Conservation (phyloP, 2,113 vertebrate genomes). For the Atherinomorus stipes region DNA sequence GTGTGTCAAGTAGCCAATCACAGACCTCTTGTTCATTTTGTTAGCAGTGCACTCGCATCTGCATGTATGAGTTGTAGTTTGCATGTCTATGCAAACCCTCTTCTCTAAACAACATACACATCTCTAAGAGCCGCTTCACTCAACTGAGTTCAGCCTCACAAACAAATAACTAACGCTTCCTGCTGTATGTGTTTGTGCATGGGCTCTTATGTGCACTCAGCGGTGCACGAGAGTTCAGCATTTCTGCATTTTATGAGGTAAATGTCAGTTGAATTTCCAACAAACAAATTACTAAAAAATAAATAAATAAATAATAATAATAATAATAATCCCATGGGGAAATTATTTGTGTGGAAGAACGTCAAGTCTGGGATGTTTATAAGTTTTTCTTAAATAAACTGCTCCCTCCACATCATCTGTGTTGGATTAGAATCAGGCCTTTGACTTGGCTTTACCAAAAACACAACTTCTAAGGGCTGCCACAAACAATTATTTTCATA, state of each 20-base stretch:
- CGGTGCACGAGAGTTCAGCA: background rate
- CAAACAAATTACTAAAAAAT: too few species aligned
- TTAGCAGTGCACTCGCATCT: constrained; percentile 22
- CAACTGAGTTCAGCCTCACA: constrained; percentile 25
- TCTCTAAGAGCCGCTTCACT: constrained; percentile 33
- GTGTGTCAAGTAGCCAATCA: constrained; percentile 39
- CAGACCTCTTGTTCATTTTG: constrained; percentile 38
- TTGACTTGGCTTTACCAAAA: too few species aligned
- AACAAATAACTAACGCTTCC: constrained; percentile 22
- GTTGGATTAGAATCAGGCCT: too few species aligned
- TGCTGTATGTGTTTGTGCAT: background rate
- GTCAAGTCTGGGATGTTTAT: too few species aligned
- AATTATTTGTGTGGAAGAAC: too few species aligned
- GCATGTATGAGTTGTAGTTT: constrained; percentile 61
- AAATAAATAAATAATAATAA: too few species aligned
- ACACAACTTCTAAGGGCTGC: too few species aligned
- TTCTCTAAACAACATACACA: constrained; percentile 53
- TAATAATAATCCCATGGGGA: too few species aligned
- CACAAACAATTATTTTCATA: too few species aligned
- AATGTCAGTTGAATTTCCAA: too few species aligned
- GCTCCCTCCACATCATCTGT: too few species aligned
- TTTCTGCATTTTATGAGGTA: background rate
- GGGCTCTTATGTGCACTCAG: background rate
- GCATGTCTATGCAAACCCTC: constrained; percentile 56
- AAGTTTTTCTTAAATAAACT: too few species aligned